These are phyloP conservation scores for Phymorhynchus buccinoides DNA, from an alignment of 1,140 invertebrate genomes.

Conservation along the genomic window DNA sequence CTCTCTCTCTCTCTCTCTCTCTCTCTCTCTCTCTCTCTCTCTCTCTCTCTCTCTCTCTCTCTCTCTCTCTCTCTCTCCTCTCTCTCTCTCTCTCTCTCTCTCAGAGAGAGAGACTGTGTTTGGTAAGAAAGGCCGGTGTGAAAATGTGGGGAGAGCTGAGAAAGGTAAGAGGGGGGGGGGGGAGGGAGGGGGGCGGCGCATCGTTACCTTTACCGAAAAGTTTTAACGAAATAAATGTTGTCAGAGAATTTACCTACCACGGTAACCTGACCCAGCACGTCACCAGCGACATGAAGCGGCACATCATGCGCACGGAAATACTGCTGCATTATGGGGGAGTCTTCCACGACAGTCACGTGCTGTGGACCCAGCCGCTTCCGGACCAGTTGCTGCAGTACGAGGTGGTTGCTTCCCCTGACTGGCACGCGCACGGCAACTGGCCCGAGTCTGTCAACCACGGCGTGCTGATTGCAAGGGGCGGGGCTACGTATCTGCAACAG, in stretches of 20 bases:
- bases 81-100: too few species aligned
- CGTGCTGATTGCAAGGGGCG: conserved; percentile 43
- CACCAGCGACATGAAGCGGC: conserved; percentile 39
- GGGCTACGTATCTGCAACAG: conserved; percentile 46
- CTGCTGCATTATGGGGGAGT: conserved; percentile 51
- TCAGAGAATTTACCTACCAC: conserved; percentile 46
- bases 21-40: background rate
- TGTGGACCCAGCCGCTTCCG: conserved; percentile 34
- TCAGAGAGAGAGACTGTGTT: too few species aligned
- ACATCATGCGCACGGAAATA: conserved; percentile 47
- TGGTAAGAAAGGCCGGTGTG: too few species aligned
- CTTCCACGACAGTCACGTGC: conserved; percentile 45
- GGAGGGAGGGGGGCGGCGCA: too few species aligned
- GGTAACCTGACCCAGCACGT: conserved; percentile 37
- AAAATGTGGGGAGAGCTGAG: too few species aligned
- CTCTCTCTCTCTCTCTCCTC: background rate
- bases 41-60: background rate
- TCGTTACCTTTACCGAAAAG: too few species aligned
- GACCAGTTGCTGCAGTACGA: conserved; percentile 44
- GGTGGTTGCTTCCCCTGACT: conserved; percentile 48
- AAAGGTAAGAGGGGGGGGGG: too few species aligned
- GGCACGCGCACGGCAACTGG: conserved; percentile 48
- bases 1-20: background rate
- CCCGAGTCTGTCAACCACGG: conserved; percentile 53
- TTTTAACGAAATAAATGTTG: too few species aligned